A percentile compares a stretch with the other conserved stretches of the same genome.
Conservation (phyloP, 2,888 invertebrate species). For the Folsomia candida region DNA sequence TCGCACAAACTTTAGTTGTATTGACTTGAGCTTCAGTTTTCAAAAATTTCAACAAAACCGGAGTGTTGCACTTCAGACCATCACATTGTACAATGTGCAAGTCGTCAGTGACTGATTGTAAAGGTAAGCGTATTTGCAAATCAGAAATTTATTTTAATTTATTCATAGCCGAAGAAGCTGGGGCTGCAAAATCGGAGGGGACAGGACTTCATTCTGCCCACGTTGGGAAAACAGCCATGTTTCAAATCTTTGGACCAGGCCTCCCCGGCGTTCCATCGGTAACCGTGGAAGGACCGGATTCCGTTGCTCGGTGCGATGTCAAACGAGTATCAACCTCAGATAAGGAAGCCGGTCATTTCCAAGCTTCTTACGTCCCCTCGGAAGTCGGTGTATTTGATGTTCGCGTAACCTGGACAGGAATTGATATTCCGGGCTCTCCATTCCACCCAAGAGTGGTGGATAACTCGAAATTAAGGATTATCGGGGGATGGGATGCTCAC, state of each 20-base stretch:
- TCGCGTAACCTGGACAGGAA: slow-evolving; percentile 67
- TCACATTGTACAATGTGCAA: too few species aligned
- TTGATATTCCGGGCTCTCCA: slow-evolving; percentile 67
- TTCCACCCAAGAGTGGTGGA: slow-evolving; percentile 78
- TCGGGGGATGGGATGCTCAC: slow-evolving; percentile 81
- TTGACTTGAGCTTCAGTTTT: too few species aligned
- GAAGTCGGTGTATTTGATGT: slow-evolving; percentile 91
- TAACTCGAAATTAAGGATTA: slow-evolving; percentile 67
- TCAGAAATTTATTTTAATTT: too few species aligned
- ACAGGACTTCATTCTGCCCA: slow-evolving; percentile 60
- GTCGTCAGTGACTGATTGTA: too few species aligned
- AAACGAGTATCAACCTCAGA: slow-evolving; percentile 48
- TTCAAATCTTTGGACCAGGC: slow-evolving; percentile 58
- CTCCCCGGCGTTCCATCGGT: slow-evolving; percentile 58
- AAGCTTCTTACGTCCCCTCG: slow-evolving; percentile 83
- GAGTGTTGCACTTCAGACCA: too few species aligned
- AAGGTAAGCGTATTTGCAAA: too few species aligned
- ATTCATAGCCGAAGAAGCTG: slow-evolving; percentile 60
- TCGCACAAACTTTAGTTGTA: too few species aligned
- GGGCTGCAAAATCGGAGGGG: slow-evolving; percentile 62
- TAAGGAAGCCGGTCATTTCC: slow-evolving; percentile 68
- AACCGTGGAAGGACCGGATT: slow-evolving; percentile 62
- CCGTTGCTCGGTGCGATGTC: slow-evolving; percentile 54
- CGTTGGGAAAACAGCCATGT: slow-evolving; percentile 59
- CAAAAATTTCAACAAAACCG: too few species aligned